Conservation (phyloP, 2,888 invertebrate species). For the Sphecodes monilicornis region DNA sequence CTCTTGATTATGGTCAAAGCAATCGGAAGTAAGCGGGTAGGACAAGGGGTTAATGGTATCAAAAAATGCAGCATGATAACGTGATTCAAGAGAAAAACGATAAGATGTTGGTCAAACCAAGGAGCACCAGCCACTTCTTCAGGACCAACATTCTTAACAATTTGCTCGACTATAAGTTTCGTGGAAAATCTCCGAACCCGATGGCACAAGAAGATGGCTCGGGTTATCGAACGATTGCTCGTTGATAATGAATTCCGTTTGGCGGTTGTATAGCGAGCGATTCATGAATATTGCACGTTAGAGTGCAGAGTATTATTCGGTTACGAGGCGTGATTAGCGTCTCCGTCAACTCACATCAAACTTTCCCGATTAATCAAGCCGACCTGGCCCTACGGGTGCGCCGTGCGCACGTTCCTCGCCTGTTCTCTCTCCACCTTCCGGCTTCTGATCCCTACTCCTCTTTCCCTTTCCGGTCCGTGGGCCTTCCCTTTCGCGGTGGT, state of each 20-base stretch:
- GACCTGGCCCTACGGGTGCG: constrained; percentile 63
- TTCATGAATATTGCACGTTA: constrained; percentile 73
- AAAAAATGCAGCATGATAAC: too few relatives aligned
- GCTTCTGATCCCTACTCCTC: constrained; percentile 39
- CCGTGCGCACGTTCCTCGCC: constrained; percentile 36
- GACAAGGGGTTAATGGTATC: too few relatives aligned
- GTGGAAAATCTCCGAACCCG: neutral
- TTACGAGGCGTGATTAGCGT: constrained; percentile 83
- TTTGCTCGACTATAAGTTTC: neutral
- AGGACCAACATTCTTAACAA: neutral
- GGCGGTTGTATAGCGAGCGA: constrained; percentile 62
- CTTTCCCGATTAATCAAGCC: constrained; percentile 83
- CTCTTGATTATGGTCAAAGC: too few relatives aligned
- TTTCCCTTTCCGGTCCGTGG: constrained; percentile 50
- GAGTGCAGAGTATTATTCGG: constrained; percentile 77
- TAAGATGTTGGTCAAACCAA: too few relatives aligned
- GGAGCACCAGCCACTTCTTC: too few relatives aligned
- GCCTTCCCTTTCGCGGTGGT: constrained; percentile 75
- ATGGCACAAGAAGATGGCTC: neutral
- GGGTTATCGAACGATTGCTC: constrained; percentile 57
- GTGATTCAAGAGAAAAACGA: too few relatives aligned
- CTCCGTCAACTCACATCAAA: constrained; percentile 82
- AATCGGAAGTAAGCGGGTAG: too few relatives aligned
- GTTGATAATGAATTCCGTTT: constrained; percentile 73
- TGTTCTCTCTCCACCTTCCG: constrained; percentile 45